phyloP scores from a whole-genome alignment of 2,797 vertebrate genomes.

The Eutrigla gurnardus region DNA sequence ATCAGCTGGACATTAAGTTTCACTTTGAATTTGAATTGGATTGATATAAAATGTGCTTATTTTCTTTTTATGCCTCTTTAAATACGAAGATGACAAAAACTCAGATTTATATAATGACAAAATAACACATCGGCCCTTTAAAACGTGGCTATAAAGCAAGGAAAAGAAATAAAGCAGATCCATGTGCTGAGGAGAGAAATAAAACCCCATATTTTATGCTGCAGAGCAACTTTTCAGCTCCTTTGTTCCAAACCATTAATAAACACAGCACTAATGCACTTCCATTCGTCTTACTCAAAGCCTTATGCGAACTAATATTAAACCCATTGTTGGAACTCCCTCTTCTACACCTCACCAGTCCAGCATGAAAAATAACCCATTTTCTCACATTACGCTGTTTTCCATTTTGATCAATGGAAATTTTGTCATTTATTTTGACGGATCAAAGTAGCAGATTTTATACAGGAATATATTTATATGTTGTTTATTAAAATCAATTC shows the following conservation, averaged over 20 bases:
- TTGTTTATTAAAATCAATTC: not conserved
- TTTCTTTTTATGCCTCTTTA: not conserved
- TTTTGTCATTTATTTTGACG: constrained; percentile 41
- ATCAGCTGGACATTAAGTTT: not conserved
- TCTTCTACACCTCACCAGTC: constrained; percentile 20
- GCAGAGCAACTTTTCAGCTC: constrained; percentile 43
- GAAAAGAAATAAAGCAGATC: not conserved
- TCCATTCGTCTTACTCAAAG: constrained; percentile 67
- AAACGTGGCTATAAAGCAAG: not conserved
- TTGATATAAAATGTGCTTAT: not conserved
- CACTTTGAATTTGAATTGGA: not conserved
- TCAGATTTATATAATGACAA: not conserved
- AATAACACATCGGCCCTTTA: constrained; percentile 9
- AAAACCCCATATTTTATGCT: constrained; percentile 38
- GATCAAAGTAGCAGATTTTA: constrained; percentile 10
- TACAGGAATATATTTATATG: too few species aligned
- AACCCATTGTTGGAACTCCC: constrained; percentile 41
- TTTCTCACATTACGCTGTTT: constrained; percentile 45
- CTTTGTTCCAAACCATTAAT: constrained; percentile 70
- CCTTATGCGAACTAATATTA: constrained; percentile 50
- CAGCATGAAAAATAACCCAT: constrained; percentile 41
- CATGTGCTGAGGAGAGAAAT: constrained; percentile 15
- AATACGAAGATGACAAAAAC: not conserved
- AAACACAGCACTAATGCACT: constrained; percentile 63
- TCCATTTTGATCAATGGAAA: constrained; percentile 43